Percentiles rank a stretch among this genome's conserved stretches.
These are phyloP conservation scores for Emys orbicularis DNA, from an alignment of 2,797 vertebrate genomes.

Conservation along the genomic window DNA sequence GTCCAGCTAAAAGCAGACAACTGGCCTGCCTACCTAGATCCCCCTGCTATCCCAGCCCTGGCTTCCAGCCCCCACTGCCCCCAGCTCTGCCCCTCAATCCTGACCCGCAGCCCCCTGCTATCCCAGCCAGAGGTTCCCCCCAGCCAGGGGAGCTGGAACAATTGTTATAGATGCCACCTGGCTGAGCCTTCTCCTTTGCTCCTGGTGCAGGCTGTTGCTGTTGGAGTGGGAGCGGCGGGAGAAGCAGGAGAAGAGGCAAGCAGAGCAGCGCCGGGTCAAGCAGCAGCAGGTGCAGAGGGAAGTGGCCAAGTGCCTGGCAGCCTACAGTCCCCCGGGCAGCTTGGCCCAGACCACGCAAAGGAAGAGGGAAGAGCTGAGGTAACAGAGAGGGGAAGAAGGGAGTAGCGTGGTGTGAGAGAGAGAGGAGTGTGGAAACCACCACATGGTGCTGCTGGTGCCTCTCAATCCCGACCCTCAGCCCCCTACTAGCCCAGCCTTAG, in stretches of 20 bases:
- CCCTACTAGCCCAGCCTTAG: too few species aligned
- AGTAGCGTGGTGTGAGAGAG: background rate
- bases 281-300: constrained; percentile 47
- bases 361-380: constrained; percentile 73
- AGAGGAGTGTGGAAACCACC: background rate
- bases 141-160: too few species aligned
- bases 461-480: background rate
- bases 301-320: constrained; percentile 64
- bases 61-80: background rate
- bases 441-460: background rate
- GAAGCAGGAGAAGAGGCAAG: constrained; percentile 12
- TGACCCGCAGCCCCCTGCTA: background rate
- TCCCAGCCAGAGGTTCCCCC: background rate
- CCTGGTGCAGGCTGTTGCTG: constrained; percentile 46
- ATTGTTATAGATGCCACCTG: too few species aligned
- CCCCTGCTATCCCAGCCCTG: background rate
- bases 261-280: constrained; percentile 10
- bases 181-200: background rate
- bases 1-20: background rate
- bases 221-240: constrained; percentile 55
- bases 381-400: background rate
- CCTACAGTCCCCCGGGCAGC: background rate
- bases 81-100: background rate
- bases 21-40: background rate
- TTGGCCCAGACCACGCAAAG: background rate